Evolutionary conservation across 2,113 vertebrate genomes (phyloP), one percentile per base, ranked within the genome.

Genomic region (Amblyornis subalaris): DNA sequence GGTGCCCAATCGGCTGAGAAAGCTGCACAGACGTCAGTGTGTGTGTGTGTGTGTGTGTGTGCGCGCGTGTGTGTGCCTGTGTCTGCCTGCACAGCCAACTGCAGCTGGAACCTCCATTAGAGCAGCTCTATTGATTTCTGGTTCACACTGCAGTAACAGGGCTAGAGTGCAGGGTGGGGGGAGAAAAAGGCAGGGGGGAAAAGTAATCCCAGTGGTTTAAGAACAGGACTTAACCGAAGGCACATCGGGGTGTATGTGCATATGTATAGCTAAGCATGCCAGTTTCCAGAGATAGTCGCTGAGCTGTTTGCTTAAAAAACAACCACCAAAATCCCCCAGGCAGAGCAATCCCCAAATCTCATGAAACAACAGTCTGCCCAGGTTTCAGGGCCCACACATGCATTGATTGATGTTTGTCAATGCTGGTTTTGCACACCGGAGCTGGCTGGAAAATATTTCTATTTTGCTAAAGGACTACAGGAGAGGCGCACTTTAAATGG

Each of bases 1-100:
- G 94, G 94, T 88, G 95, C 95, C 98, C 98, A 99, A 98, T 98
- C 97, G 93, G 98, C 97, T 81, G 94, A 90, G 93, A 91, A 98
- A 91, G 97, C 97, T 86, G 94, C 94, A 28, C 89, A 94, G 97
- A 98, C 98, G 98, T 99, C 98, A 98, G 89, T 93, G 95, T 78
- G 81, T 50, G 78, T 54, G 79, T 11, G 92, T 24, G 75, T 29
- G 73, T 44, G 89, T 45, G 62, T 29, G 65, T 13, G 89, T 10
- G 87, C 6, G 58, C 8, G 69, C 21, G 64, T 14, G 78, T 7
- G 72, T 7, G 80, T n/a, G 82, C 25, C 44, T 26, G 53, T 8
- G 25, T 1, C 48, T 1, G 76, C 9, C 82, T 95, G 94, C 86
- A 91, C 89, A 92, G 93, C 89, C 77, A 66, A 93, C 96, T 92